Evolutionary conservation across 2,113 vertebrate genomes (phyloP).

Genomic region (Istiophorus platypterus): DNA sequence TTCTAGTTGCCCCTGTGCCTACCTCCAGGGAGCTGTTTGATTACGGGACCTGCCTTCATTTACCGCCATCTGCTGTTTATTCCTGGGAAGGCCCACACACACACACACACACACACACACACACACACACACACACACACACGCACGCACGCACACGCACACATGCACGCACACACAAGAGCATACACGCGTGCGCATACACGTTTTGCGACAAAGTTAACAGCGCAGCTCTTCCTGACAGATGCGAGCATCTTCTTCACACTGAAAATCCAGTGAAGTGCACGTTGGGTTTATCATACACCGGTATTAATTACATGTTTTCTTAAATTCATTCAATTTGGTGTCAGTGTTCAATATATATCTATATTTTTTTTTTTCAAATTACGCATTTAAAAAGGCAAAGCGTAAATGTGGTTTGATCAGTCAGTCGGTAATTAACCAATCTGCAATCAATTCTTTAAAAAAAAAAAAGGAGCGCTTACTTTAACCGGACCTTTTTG

Average conservation of each 20-base stretch:
- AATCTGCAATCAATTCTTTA: neutral
- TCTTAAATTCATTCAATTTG: constrained; percentile 1
- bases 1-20: constrained; percentile 2
- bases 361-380: no score
- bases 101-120: neutral
- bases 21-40: constrained; percentile 17
- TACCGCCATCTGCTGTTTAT: constrained; percentile 78
- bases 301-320: constrained; percentile 5
- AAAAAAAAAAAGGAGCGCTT: neutral
- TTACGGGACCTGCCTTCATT: constrained; percentile 51
- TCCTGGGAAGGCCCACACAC: constrained; percentile 47
- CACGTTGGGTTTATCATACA: constrained; percentile 20
- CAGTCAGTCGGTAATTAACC: neutral
- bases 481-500: no score
- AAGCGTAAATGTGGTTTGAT: neutral
- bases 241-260: constrained; percentile 49
- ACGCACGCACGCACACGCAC: neutral
- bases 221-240: constrained; percentile 46
- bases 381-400: neutral
- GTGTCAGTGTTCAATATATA: neutral
- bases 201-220: constrained; percentile 22
- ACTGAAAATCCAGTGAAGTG: constrained; percentile 41
- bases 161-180: constrained; percentile 2
- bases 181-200: constrained; percentile 3
- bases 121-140: constrained; percentile 12